Evolutionary conservation across 2,797 vertebrate genomes (phyloP), one percentile per base, ranked within the genome.

Genomic region (Pseudochromis fuscus): DNA sequence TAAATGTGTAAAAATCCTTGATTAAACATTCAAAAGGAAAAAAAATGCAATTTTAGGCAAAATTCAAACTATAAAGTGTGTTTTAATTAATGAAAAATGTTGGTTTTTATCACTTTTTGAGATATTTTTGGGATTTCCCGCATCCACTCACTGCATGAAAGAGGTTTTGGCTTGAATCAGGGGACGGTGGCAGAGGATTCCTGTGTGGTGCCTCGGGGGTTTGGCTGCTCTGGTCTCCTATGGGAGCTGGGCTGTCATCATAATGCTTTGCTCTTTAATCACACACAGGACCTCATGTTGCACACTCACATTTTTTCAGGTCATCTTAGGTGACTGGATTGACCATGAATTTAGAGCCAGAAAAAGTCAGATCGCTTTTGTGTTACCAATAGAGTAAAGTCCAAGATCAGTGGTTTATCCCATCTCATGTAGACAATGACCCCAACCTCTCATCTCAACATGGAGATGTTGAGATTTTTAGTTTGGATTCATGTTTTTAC

Each of bases 261-360:
- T 40, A 31, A 60, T 42, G 19, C 19, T 50, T 40, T 48, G 31
- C 40, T 48, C 33, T 56, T 25, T 30, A 52, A 67, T 75, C 42
- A 49, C 27, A 7, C 28, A 21, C 12, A 38, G 42, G 21, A 12
- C 25, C 15, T n/a, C 2, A 12, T 33, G 13, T 56, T 55, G 16
- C 21, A 25, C 3, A 33, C 57, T 13, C 49, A 50, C 18, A 50
- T 44, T 50, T 24, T 16, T 33, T 25, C 11, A 27, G 8, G 19
- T 9, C 40, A 19, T 33, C 27, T 67, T 50, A 40, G 48, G 33
- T 40, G 25, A 30, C 31, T 2, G 13, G 38, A 25, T 38, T 46
- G 30, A 4, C 2, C 10, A 0, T 45, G 23, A 24, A 28, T 53
- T 15, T 16, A 25, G 1, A 27, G 25, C 18, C 6, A 42, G 44